Conservation (phyloP, 2,113 vertebrate species). For the Argyrosomus japonicus region DNA sequence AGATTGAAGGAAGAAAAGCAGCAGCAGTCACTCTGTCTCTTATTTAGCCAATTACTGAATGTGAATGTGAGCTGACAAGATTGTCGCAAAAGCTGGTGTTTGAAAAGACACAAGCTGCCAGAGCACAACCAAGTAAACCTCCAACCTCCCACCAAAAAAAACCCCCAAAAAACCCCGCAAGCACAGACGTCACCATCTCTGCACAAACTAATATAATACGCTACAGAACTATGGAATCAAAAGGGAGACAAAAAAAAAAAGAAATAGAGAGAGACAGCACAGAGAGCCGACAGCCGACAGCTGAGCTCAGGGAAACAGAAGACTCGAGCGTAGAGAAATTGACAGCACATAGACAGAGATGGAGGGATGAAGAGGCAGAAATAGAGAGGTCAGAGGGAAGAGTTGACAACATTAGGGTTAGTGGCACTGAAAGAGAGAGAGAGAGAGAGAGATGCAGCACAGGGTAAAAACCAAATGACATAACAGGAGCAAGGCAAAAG, state of each 20-base stretch:
- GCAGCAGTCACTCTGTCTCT: neutral
- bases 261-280: neutral
- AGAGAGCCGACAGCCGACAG: constrained; percentile 34
- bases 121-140: neutral
- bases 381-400: constrained; percentile 39
- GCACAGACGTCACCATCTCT: neutral
- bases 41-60: constrained; percentile 27
- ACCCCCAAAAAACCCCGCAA: neutral
- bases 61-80: constrained; percentile 4
- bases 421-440: constrained; percentile 17
- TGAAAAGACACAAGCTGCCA: constrained; percentile 12
- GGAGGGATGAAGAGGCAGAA: constrained; percentile 27
- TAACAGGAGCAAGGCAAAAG: neutral
- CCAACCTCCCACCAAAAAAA: too few relatives aligned
- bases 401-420: constrained; percentile 18
- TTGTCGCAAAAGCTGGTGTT: constrained; percentile 2
- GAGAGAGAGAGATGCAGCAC: neutral
- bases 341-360: constrained; percentile 8
- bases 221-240: neutral
- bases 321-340: neutral
- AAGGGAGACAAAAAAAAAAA: neutral
- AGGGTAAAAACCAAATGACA: neutral
- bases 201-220: neutral
- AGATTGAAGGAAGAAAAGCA: neutral
- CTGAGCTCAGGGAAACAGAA: constrained; percentile 49